These are phyloP conservation scores for Xylocampa areola DNA, from an alignment of 2,888 invertebrate genomes.

Conservation along the genomic window DNA sequence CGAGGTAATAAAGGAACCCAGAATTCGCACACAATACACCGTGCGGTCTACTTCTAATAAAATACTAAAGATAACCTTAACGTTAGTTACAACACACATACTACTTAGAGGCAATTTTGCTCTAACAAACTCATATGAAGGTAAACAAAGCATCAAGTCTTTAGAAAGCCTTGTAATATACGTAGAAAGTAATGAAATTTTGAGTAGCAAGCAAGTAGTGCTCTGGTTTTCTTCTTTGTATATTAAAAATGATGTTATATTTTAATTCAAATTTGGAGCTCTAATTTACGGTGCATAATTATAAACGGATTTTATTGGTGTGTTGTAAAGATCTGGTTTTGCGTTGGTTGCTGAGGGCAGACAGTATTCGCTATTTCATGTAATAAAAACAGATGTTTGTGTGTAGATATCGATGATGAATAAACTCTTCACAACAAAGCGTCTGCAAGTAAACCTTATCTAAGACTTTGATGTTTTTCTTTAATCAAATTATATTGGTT, in stretches of 20 bases:
- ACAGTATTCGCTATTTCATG: too few species aligned
- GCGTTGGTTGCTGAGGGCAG: too few species aligned
- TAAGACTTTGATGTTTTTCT: too few species aligned
- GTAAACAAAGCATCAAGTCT: constrained; percentile 44
- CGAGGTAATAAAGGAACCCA: not conserved
- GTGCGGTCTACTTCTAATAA: constrained; percentile 22
- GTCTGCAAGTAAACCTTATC: too few species aligned
- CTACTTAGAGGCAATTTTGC: constrained; percentile 45
- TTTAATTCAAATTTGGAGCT: constrained; percentile 5
- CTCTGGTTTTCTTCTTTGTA: constrained; percentile 24
- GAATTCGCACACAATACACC: constrained; percentile 11
- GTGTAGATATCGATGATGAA: too few species aligned
- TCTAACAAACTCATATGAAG: constrained; percentile 49
- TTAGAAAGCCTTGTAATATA: constrained; percentile 50
- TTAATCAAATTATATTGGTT: too few species aligned
- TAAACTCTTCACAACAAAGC: too few species aligned
- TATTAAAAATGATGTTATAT: constrained; percentile 7
- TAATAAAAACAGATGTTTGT: too few species aligned
- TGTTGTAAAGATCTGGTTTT: too few species aligned
- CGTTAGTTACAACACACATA: constrained; percentile 39
- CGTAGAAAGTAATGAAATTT: constrained; percentile 53
- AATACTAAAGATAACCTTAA: constrained; percentile 18
- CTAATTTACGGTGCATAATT: not conserved
- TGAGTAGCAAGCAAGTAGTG: constrained; percentile 38
- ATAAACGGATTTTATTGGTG: too few species aligned